Conservation (phyloP, 2,113 vertebrate species). For the Pelobates fuscus region DNA sequence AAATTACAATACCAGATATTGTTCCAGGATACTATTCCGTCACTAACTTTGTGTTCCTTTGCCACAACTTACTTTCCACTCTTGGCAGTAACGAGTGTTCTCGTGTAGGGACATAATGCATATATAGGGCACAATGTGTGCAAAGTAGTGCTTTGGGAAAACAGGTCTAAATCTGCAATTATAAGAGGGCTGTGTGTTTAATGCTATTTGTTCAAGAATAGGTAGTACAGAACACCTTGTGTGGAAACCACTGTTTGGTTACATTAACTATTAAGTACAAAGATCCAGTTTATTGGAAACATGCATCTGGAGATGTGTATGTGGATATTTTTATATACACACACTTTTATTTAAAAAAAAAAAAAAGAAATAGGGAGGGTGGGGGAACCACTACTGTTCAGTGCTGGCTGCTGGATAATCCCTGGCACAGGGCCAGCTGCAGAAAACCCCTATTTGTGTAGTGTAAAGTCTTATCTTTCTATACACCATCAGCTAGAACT, state of each 20-base stretch:
- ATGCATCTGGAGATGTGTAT: no score
- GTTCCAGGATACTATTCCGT: slow-evolving; percentile 23
- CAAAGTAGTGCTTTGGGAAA: slow-evolving; percentile 42
- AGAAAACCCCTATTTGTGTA: neutral
- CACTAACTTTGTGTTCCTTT: slow-evolving; percentile 15
- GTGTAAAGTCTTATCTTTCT: slow-evolving; percentile 23
- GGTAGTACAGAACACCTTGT: no score
- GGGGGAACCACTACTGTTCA: no score
- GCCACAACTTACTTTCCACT: neutral
- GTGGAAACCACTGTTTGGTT: no score
- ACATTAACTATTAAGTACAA: no score
- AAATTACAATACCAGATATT: slow-evolving; percentile 14
- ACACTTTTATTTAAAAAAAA: no score
- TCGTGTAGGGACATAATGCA: slow-evolving; percentile 11
- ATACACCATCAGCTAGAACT: slow-evolving; percentile 59
- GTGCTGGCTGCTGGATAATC: no score
- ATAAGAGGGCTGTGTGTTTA: no score
- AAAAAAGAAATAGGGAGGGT: no score
- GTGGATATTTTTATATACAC: no score
- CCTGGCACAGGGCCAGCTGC: slow-evolving; percentile 30
- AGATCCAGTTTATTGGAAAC: no score
- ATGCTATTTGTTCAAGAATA: no score
- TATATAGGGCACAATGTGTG: slow-evolving; percentile 9
- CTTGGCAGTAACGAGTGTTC: slow-evolving; percentile 31
- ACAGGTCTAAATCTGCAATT: slow-evolving; percentile 15